Evolutionary conservation across 1,140 invertebrate genomes (phyloP).

Genomic region (Dufourea novaeangliae): DNA sequence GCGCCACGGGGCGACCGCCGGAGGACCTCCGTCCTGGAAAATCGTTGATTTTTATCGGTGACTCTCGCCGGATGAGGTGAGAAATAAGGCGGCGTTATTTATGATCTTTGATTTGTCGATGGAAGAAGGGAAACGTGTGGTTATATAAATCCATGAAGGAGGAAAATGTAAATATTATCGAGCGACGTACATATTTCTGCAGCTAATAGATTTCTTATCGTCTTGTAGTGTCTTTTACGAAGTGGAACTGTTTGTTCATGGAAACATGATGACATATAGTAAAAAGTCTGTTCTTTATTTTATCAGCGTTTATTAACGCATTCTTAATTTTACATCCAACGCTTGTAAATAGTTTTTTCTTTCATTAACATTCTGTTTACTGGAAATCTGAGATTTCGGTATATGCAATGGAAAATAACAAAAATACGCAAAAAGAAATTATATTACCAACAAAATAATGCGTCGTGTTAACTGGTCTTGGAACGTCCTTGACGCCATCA

Average conservation of each 20-base stretch:
- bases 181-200: not conserved
- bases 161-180: not conserved
- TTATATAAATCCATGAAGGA: not conserved
- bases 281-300: too few relatives aligned
- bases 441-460: not conserved
- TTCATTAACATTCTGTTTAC: too few relatives aligned
- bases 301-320: too few relatives aligned
- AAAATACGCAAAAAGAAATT: not conserved
- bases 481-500: not conserved
- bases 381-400: too few relatives aligned
- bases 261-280: too few relatives aligned
- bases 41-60: slow-evolving; percentile 3
- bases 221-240: not conserved
- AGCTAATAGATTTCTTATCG: not conserved
- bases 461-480: not conserved
- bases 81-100: not conserved
- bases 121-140: not conserved
- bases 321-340: too few relatives aligned
- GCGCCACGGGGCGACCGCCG: not conserved
- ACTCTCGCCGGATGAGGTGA: not conserved
- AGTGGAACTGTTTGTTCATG: not conserved
- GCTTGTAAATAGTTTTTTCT: too few relatives aligned
- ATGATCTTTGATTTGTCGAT: not conserved
- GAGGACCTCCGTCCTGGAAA: not conserved
- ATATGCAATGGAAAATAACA: too few relatives aligned